Percentiles rank a stretch among this genome's conserved stretches.
Evolutionary conservation across 1,140 invertebrate species (phyloP).

Genomic region (Macrotrachela quadricornifera): DNA sequence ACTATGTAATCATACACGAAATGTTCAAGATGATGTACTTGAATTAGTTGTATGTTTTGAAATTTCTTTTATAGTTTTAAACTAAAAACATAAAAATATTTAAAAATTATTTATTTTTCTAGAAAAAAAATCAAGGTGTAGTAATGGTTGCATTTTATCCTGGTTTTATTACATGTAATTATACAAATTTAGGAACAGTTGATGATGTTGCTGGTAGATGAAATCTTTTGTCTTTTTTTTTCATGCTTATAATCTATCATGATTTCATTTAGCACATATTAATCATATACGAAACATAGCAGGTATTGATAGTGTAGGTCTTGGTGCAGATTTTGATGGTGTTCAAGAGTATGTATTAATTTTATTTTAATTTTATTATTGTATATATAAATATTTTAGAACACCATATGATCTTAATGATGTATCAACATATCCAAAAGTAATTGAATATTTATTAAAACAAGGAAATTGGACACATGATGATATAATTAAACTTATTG

Average conservation of each 20-base stretch:
- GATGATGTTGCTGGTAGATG: slow-evolving; percentile 60
- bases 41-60: slow-evolving; percentile 35
- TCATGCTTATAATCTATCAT: background rate
- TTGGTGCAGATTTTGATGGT: slow-evolving; percentile 28
- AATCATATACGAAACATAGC: slow-evolving; percentile 52
- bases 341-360: slow-evolving; percentile 13
- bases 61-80: slow-evolving; percentile 12
- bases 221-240: background rate
- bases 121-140: slow-evolving; percentile 62
- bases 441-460: slow-evolving; percentile 49
- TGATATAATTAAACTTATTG: slow-evolving; percentile 65
- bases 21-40: slow-evolving; percentile 58
- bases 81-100: too few species aligned
- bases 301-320: slow-evolving; percentile 53
- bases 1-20: slow-evolving; percentile 59
- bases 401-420: slow-evolving; percentile 54
- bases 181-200: slow-evolving; percentile 40
- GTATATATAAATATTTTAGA: too few species aligned
- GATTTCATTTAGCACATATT: slow-evolving; percentile 50
- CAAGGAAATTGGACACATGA: slow-evolving; percentile 53
- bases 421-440: slow-evolving; percentile 62
- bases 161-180: slow-evolving; percentile 51
- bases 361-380: too few species aligned
- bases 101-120: slow-evolving; percentile 14
- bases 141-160: slow-evolving; percentile 81